Evolutionary conservation across 2,888 invertebrate genomes (phyloP), one percentile per base, ranked within the genome.

Genomic region (Lysandra bellargus): DNA sequence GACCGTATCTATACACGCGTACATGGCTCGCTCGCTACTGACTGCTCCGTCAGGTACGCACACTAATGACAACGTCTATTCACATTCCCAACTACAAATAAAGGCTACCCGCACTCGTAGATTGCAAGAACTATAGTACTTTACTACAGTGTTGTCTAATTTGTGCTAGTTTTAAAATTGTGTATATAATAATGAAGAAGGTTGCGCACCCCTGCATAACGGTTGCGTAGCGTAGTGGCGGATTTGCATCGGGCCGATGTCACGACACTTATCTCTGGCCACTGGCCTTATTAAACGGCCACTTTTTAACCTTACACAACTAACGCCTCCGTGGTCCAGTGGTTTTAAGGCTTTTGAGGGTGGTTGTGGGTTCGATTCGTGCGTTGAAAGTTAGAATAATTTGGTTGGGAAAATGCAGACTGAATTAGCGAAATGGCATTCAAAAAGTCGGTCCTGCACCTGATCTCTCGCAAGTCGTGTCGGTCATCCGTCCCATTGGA

Each of bases 191-290:
- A 37, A 40, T 37, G 3, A 37, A 1, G 37, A 40, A 69, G 14
- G 84, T 83, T 85, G 79, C 72, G 30, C 75, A 84, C 77, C 85
- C 85, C 90, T 89, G 86, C 82, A 79, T 87, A 88, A 88, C 88
- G 86, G 85, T 90, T 88, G 90, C 91, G 91, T 91, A 91, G 88
- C 87, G 84, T 89, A 84, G 91, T 88, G 89, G 91, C 89, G 84
- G 85, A 89, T 89, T 90, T 88, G 85, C 86, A 88, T 88, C 86
- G 85, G 85, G 83, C 86, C 85, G 85, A 85, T 85, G 89, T 89
- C 90, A 90, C 87, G 87, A 85, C 84, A 86, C 86, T 88, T 89
- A 91, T 90, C 91, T 88, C 87, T 88, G 90, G 90, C 90, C 85
- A 33, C 14, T 57, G 53, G 17, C 57, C 76, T 44, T 86, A 83